Percentiles rank a stretch among this genome's conserved stretches.
phyloP scores from a whole-genome alignment of 2,888 invertebrate species.

The Himalopsyche kuldschensis region DNA sequence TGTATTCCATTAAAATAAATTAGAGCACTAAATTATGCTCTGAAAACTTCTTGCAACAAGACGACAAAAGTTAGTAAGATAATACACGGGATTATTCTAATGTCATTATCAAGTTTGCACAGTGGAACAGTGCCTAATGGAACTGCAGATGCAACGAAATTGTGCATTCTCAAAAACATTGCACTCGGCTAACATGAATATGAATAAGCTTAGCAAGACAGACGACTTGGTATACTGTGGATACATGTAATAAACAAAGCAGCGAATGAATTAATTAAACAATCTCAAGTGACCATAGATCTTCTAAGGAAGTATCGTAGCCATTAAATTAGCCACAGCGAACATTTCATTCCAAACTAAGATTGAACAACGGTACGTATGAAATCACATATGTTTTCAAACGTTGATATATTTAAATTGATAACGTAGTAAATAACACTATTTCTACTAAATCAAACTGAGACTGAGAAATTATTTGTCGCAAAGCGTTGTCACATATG shows the following conservation, averaged over 20 bases:
- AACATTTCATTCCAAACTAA: too few species aligned
- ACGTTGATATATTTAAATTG: too few species aligned
- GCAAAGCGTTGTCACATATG: too few species aligned
- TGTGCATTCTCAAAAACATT: not conserved
- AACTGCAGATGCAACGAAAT: not conserved
- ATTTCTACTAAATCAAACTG: too few species aligned
- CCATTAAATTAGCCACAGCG: too few species aligned
- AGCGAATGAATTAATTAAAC: too few species aligned
- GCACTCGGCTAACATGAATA: not conserved
- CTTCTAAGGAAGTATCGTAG: too few species aligned
- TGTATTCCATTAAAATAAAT: not conserved
- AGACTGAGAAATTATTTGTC: too few species aligned
- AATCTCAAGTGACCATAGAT: too few species aligned
- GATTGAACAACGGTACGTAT: too few species aligned
- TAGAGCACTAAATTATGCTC: not conserved
- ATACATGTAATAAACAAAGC: not conserved
- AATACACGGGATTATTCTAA: not conserved
- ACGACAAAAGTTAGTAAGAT: not conserved
- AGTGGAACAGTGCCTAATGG: not conserved
- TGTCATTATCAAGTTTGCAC: not conserved
- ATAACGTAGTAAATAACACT: too few species aligned
- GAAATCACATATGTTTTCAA: too few species aligned
- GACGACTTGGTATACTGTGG: not conserved
- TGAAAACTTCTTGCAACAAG: not conserved
- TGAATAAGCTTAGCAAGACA: not conserved